Percentiles rank a stretch among this genome's conserved stretches.
Evolutionary conservation across 2,888 invertebrate genomes (phyloP).

Genomic region (Callimorpha dominula): DNA sequence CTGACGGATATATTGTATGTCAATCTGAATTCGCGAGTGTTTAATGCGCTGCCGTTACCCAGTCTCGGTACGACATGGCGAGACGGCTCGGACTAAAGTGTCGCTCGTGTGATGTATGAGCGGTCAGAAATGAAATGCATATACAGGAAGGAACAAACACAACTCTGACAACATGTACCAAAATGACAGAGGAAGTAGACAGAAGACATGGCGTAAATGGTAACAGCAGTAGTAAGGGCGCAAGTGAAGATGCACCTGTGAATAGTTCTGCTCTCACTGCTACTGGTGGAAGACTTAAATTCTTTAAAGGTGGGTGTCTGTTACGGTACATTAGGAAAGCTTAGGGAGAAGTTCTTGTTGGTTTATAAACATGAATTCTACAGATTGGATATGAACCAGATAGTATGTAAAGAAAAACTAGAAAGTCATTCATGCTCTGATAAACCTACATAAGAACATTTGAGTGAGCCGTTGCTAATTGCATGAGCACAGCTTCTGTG

Average conservation of each 20-base stretch:
- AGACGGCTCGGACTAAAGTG: slow-evolving; percentile 78
- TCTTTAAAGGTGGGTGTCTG: slow-evolving; percentile 89
- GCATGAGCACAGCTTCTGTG: slow-evolving; percentile 75
- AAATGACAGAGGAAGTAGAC: slow-evolving; percentile 89
- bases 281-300: slow-evolving; percentile 92
- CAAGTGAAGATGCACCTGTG: slow-evolving; percentile 81
- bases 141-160: slow-evolving; percentile 88
- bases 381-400: slow-evolving; percentile 27
- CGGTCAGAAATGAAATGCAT: slow-evolving; percentile 89
- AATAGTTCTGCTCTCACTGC: slow-evolving; percentile 76
- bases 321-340: not conserved
- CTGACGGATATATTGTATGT: slow-evolving; percentile 78
- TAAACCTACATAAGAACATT: slow-evolving; percentile 78
- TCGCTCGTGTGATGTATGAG: slow-evolving; percentile 83
- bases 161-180: slow-evolving; percentile 91
- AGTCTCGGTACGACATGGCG: slow-evolving; percentile 79
- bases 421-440: slow-evolving; percentile 87
- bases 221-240: slow-evolving; percentile 88
- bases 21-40: slow-evolving; percentile 72
- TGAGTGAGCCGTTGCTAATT: slow-evolving; percentile 75
- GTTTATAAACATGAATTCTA: slow-evolving; percentile 33
- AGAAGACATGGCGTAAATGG: slow-evolving; percentile 91
- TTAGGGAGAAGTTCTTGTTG: slow-evolving; percentile 26
- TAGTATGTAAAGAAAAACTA: slow-evolving; percentile 69
- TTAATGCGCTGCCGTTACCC: slow-evolving; percentile 70